These are phyloP conservation scores for Oncorhynchus keta DNA, from an alignment of 2,113 vertebrate species.

Conservation along the genomic window DNA sequence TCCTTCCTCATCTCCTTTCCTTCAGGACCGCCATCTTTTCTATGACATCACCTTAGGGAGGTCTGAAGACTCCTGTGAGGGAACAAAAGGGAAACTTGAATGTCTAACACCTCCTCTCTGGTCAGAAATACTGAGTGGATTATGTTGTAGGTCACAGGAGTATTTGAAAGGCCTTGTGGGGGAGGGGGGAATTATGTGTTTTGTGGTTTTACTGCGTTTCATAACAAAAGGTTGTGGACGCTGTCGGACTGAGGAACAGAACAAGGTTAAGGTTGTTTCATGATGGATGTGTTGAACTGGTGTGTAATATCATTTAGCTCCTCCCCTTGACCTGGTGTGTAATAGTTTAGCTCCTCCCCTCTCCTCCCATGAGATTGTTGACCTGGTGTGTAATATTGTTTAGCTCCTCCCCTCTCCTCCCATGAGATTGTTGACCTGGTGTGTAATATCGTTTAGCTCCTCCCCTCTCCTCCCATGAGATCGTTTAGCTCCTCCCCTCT, in stretches of 20 bases:
- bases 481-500: not conserved
- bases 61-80: constrained; percentile 1
- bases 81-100: constrained; percentile 43
- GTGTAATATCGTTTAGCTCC: too few species aligned
- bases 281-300: not conserved
- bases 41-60: not conserved
- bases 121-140: too few species aligned
- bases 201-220: not conserved
- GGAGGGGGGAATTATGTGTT: too few species aligned
- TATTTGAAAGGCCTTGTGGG: not conserved
- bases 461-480: not conserved
- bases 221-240: too few species aligned
- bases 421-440: constrained; percentile 1
- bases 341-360: not conserved
- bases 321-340: too few species aligned
- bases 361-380: not conserved
- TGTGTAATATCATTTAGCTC: not conserved
- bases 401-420: not conserved
- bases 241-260: too few species aligned
- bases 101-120: not conserved
- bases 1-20: not conserved
- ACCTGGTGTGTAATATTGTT: too few species aligned
- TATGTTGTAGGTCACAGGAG: not conserved
- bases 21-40: not conserved
- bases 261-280: not conserved